phyloP scores from a whole-genome alignment of 2,888 invertebrate genomes.

The Neoascia interrupta region DNA sequence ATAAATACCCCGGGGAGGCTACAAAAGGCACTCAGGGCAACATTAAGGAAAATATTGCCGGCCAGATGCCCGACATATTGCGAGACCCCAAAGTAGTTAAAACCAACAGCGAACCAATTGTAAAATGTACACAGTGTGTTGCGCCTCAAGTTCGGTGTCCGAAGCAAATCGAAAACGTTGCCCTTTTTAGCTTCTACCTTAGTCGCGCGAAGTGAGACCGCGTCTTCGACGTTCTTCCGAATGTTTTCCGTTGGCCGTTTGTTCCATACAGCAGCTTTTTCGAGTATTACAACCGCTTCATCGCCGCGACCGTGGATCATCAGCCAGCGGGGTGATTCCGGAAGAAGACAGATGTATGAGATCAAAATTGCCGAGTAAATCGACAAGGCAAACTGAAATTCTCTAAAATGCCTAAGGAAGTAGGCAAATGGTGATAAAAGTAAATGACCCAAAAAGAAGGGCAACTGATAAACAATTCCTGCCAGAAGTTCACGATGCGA shows the following conservation, averaged over 20 bases:
- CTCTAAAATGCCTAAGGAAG: slow-evolving; percentile 83
- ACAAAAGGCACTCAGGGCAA: slow-evolving; percentile 87
- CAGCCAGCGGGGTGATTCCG: slow-evolving; percentile 89
- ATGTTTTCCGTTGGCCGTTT: slow-evolving; percentile 80
- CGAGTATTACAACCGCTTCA: slow-evolving; percentile 82
- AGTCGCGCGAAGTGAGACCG: slow-evolving; percentile 79
- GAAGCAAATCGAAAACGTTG: slow-evolving; percentile 84
- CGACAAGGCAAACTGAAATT: slow-evolving; percentile 84
- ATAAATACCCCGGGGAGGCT: slow-evolving; percentile 83
- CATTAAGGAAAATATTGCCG: slow-evolving; percentile 90
- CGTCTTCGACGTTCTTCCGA: slow-evolving; percentile 74
- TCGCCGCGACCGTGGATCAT: slow-evolving; percentile 83
- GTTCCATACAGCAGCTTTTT: slow-evolving; percentile 82
- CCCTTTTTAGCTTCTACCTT: slow-evolving; percentile 68
- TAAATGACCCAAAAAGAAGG: slow-evolving; percentile 84
- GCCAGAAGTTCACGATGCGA: slow-evolving; percentile 32
- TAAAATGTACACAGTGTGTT: slow-evolving; percentile 88
- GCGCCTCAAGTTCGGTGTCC: slow-evolving; percentile 85
- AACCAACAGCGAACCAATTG: slow-evolving; percentile 91
- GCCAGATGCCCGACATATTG: slow-evolving; percentile 90
- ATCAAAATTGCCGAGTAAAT: slow-evolving; percentile 82
- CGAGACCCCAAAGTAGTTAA: slow-evolving; percentile 94
- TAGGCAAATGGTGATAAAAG: slow-evolving; percentile 77
- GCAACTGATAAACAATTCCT: slow-evolving; percentile 83
- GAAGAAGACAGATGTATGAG: slow-evolving; percentile 84